Evolutionary conservation across 1,140 invertebrate species (phyloP).

Genomic region (Hyles euphorbiae): DNA sequence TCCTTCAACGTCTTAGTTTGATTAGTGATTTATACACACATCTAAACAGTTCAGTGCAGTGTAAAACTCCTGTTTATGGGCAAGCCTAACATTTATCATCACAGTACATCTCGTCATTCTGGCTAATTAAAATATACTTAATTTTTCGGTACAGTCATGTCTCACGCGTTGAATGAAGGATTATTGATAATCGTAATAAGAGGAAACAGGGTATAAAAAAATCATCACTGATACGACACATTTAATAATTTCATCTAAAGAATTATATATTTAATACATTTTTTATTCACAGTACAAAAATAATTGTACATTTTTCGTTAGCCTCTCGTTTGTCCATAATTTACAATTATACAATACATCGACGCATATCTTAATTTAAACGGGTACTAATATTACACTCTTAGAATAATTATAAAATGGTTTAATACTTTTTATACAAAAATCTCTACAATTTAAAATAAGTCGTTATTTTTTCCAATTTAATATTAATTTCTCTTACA

Average conservation of each 20-base stretch:
- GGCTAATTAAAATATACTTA: too few relatives aligned
- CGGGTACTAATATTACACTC: constrained; percentile 9
- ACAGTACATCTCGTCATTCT: too few relatives aligned
- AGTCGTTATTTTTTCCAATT: too few relatives aligned
- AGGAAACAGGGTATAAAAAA: constrained; percentile 10
- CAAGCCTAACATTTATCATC: too few relatives aligned
- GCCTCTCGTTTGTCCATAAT: constrained; percentile 4
- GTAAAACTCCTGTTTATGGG: too few relatives aligned
- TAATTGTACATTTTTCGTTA: constrained; percentile 34
- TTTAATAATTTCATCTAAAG: constrained; percentile 31
- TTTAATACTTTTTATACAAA: too few relatives aligned
- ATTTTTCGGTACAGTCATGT: too few relatives aligned
- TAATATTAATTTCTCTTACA: too few relatives aligned
- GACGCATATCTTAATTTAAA: constrained; percentile 6
- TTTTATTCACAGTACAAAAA: constrained; percentile 39
- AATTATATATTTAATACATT: constrained; percentile 24
- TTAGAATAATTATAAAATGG: background rate
- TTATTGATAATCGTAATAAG: background rate
- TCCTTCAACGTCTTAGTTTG: too few relatives aligned
- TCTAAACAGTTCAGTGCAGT: too few relatives aligned
- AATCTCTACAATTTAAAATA: too few relatives aligned
- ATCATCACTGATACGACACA: constrained; percentile 20
- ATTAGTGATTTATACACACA: too few relatives aligned
- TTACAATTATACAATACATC: constrained; percentile 3
- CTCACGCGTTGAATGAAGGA: background rate